These are phyloP conservation scores for Lasioglossum calceatum DNA, from an alignment of 2,888 invertebrate species.

Conservation along the genomic window DNA sequence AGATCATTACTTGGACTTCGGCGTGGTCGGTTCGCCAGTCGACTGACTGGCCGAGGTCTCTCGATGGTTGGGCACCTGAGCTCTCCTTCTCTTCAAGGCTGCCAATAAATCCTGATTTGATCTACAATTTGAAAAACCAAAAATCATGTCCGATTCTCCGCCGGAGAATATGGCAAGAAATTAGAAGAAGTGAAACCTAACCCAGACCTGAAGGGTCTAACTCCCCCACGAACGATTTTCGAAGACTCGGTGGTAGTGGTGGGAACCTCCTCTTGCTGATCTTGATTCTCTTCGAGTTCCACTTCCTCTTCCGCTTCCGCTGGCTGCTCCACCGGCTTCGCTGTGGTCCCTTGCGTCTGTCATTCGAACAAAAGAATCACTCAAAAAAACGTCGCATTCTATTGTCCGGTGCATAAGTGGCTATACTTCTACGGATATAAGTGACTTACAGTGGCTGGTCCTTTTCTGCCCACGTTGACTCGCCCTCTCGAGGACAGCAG, in stretches of 20 bases:
- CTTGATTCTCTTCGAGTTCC: conserved; percentile 87
- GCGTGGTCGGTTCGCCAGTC: conserved; percentile 69
- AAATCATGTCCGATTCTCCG: background rate
- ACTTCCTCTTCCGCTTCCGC: conserved; percentile 83
- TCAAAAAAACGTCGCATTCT: background rate
- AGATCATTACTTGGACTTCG: conserved; percentile 70
- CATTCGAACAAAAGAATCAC: background rate
- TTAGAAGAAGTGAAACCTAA: background rate
- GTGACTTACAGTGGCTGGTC: conserved; percentile 61
- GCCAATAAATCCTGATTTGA: conserved; percentile 92
- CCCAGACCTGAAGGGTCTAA: conserved; percentile 88
- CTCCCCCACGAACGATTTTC: conserved; percentile 88
- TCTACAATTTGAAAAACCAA: conserved; percentile 76
- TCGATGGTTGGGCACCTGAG: conserved; percentile 87
- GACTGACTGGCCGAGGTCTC: conserved; percentile 71
- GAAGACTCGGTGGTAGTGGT: conserved; percentile 90
- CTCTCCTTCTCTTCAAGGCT: conserved; percentile 90
- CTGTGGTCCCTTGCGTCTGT: conserved; percentile 76
- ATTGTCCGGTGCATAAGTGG: background rate
- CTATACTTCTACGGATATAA: background rate
- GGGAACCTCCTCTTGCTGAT: conserved; percentile 85
- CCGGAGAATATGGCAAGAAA: accelerated
- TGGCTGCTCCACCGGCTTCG: conserved; percentile 75
- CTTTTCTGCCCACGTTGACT: conserved; percentile 68
- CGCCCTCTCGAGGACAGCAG: conserved; percentile 76